Percentiles rank a stretch among this genome's conserved stretches.
These are phyloP conservation scores for Diphyllodes magnificus DNA, from an alignment of 2,113 vertebrate species.

Conservation along the genomic window DNA sequence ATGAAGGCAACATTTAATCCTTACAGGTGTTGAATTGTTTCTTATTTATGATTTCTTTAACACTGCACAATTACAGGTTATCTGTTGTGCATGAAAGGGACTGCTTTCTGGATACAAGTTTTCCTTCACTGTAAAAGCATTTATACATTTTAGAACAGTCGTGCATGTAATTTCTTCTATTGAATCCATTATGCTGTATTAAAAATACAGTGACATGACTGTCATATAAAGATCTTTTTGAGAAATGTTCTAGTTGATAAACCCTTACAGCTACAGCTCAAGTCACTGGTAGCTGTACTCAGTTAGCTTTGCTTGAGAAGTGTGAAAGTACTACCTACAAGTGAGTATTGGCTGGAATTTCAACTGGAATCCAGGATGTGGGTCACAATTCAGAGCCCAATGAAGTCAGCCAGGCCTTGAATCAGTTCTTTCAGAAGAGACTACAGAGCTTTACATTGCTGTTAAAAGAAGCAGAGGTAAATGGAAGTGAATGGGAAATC, in stretches of 20 bases:
- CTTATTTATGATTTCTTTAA: background rate
- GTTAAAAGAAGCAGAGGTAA: background rate
- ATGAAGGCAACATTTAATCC: background rate
- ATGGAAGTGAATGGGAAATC: background rate
- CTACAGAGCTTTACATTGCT: background rate
- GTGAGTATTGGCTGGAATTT: background rate
- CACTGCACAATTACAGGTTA: background rate
- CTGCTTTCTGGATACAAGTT: background rate
- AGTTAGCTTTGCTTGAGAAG: background rate
- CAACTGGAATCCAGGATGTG: background rate
- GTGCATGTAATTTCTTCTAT: background rate
- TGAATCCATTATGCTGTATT: background rate
- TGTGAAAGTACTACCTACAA: background rate
- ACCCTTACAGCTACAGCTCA: background rate
- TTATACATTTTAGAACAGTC: background rate
- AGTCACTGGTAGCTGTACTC: background rate
- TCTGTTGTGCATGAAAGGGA: background rate
- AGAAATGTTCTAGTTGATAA: background rate
- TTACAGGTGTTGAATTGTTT: background rate
- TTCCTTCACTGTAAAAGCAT: background rate
- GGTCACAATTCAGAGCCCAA: background rate
- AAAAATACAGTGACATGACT: background rate
- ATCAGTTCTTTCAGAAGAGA: background rate
- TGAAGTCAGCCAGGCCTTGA: background rate
- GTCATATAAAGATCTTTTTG: background rate